These are phyloP conservation scores for Danaus melanippus DNA, from an alignment of 1,140 invertebrate species.

Conservation along the genomic window DNA sequence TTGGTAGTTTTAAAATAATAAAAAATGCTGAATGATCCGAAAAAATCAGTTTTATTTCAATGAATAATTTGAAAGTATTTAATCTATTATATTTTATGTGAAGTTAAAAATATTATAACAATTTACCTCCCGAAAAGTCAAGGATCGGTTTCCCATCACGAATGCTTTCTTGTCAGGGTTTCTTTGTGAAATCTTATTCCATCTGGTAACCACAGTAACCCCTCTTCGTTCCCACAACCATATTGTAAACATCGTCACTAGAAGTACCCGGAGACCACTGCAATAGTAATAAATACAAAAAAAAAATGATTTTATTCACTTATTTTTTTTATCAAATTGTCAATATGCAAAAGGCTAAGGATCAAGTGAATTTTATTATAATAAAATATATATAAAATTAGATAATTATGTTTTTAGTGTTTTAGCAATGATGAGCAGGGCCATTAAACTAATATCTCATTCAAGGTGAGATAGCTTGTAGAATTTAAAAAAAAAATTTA, in stretches of 20 bases:
- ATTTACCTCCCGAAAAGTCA: conserved; percentile 80
- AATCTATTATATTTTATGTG: no score
- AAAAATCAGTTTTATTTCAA: no score
- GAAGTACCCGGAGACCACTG: conserved; percentile 52
- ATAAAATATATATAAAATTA: no score
- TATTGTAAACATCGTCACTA: conserved; percentile 47
- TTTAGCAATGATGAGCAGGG: no score
- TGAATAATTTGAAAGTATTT: no score
- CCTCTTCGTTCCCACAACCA: conserved; percentile 70
- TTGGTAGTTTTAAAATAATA: no score
- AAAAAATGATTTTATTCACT: not conserved
- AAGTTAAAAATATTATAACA: not conserved
- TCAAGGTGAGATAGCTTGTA: no score
- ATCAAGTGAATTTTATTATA: no score
- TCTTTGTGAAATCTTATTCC: conserved; percentile 72
- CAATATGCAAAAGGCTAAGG: not conserved
- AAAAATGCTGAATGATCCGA: no score
- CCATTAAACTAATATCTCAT: no score
- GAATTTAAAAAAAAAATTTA: no score
- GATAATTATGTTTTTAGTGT: no score
- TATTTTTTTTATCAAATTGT: not conserved
- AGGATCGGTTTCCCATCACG: conserved; percentile 79
- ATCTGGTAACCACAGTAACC: conserved; percentile 75
- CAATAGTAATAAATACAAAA: conserved; percentile 16
- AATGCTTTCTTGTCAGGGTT: conserved; percentile 80